These are phyloP conservation scores for Galendromus occidentalis DNA, from an alignment of 1,140 invertebrate species.

Conservation along the genomic window DNA sequence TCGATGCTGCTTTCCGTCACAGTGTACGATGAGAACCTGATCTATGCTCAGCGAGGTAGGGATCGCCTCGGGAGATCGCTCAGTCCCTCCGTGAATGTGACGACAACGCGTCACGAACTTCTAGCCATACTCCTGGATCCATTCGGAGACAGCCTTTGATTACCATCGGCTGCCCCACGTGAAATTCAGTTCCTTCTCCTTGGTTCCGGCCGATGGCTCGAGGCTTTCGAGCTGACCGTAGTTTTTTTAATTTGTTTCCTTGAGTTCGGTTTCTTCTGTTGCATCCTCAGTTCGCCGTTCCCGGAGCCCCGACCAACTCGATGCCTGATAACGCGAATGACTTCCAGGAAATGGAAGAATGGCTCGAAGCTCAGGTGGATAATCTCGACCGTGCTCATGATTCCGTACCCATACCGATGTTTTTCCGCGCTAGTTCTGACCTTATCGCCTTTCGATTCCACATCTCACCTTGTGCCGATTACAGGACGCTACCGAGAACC, in stretches of 20 bases:
- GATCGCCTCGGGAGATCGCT: too few species aligned
- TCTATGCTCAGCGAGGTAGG: too few species aligned
- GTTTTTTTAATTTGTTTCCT: conserved; percentile 13
- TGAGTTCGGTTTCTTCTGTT: too few species aligned
- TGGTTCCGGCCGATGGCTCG: neutral
- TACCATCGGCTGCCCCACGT: too few species aligned
- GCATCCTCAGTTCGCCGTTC: conserved; percentile 3
- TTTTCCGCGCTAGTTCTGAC: neutral
- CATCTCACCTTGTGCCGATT: neutral
- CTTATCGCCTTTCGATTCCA: neutral
- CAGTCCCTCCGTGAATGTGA: too few species aligned
- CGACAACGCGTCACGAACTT: too few species aligned
- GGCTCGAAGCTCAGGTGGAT: conserved; percentile 40
- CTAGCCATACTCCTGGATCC: too few species aligned
- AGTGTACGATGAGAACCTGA: too few species aligned
- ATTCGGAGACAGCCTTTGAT: too few species aligned
- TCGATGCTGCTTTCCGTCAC: too few species aligned
- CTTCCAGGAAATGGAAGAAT: conserved; percentile 81
- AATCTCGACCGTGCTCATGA: neutral
- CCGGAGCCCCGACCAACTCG: neutral
- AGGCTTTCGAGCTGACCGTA: neutral
- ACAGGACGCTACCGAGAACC: too few species aligned
- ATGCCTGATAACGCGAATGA: conserved; percentile 46
- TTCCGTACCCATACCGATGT: neutral
- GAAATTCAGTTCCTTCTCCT: neutral